Evolutionary conservation across 2,113 vertebrate species (phyloP).

Genomic region (Sylvietta virens): DNA sequence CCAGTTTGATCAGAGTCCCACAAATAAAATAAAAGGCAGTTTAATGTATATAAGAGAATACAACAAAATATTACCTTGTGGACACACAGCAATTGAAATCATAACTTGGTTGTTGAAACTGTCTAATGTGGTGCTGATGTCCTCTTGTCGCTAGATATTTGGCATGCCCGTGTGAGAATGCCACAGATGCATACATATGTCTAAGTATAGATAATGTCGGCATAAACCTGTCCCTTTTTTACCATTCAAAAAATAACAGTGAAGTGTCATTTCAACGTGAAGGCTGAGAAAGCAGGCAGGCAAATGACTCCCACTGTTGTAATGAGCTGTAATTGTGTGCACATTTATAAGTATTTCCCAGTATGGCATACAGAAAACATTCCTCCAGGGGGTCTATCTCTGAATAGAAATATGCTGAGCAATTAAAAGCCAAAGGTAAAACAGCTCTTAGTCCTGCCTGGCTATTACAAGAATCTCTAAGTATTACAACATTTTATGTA

Average conservation of each 20-base stretch:
- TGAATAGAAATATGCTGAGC: neutral
- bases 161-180: neutral
- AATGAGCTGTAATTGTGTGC: slow-evolving; percentile 28
- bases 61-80: neutral
- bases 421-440: slow-evolving; percentile 28
- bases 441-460: neutral
- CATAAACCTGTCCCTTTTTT: neutral
- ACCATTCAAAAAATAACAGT: neutral
- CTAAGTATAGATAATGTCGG: neutral
- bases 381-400: neutral
- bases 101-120: neutral
- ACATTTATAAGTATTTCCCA: neutral
- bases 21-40: neutral
- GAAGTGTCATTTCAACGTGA: neutral
- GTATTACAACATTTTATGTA: neutral
- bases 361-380: neutral
- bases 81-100: neutral
- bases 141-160: neutral
- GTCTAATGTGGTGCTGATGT: neutral
- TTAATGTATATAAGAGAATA: neutral
- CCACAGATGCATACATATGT: neutral
- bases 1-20: neutral
- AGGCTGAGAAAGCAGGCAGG: slow-evolving; percentile 7
- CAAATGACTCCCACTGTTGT: slow-evolving; percentile 37
- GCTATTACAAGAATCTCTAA: neutral